Conservation (phyloP, 2,113 vertebrate genomes). For the Vicugna pacos region DNA sequence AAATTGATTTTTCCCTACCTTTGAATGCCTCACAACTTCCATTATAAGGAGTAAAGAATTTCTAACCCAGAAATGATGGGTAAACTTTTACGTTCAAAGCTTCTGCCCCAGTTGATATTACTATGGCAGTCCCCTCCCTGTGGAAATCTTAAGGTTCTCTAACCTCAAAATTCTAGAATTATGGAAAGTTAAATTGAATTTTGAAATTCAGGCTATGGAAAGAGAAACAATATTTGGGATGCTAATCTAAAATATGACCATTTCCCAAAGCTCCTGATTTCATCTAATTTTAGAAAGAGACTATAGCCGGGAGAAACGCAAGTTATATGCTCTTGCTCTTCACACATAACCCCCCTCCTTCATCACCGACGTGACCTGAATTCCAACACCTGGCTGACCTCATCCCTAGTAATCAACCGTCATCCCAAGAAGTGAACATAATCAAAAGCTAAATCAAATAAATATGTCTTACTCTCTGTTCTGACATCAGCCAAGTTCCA, state of each 20-base stretch:
- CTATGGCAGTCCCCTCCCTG: not conserved
- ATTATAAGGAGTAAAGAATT: not conserved
- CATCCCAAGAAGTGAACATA: constrained; percentile 82
- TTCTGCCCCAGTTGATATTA: not conserved
- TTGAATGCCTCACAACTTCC: not conserved
- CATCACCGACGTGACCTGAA: not conserved
- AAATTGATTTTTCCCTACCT: not conserved
- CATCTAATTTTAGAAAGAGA: constrained; percentile 45
- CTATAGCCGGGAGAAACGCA: constrained; percentile 41
- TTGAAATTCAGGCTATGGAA: constrained; percentile 62
- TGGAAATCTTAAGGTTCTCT: constrained; percentile 43
- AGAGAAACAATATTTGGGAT: constrained; percentile 52
- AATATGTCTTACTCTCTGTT: constrained; percentile 83
- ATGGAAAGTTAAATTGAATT: constrained; percentile 53
- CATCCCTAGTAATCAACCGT: constrained; percentile 73
- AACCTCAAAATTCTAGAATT: constrained; percentile 51
- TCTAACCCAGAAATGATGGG: not conserved
- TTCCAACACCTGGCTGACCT: constrained; percentile 56
- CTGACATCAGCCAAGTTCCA: constrained; percentile 79
- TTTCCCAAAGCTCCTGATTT: constrained; percentile 54
- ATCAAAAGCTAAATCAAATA: constrained; percentile 85
- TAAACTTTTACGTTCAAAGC: constrained; percentile 30
- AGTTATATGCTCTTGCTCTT: constrained; percentile 18
- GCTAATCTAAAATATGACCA: constrained; percentile 51
- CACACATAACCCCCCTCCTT: constrained; percentile 1